Evolutionary conservation across 1,140 invertebrate species (phyloP).

Genomic region (Drosophila rhopaloa): DNA sequence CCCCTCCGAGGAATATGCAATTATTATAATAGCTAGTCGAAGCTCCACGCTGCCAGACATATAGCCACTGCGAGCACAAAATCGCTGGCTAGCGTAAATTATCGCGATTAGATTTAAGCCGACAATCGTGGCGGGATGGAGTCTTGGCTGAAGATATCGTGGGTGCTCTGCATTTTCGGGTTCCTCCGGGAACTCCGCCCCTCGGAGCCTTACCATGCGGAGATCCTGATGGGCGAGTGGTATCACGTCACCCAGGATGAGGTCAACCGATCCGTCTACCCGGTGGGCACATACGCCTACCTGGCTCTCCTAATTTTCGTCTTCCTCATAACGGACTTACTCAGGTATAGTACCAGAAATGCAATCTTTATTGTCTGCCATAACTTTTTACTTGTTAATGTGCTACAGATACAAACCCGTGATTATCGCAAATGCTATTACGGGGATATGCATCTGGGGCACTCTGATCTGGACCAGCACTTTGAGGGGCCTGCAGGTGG

Average conservation of each 20-base stretch:
- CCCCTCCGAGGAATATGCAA: slow-evolving; percentile 52
- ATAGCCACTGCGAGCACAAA: not conserved
- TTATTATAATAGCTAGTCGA: slow-evolving; percentile 84
- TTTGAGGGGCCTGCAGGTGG: slow-evolving; percentile 87
- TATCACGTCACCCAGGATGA: slow-evolving; percentile 88
- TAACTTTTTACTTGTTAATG: not conserved
- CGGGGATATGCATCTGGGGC: slow-evolving; percentile 89
- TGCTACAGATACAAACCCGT: slow-evolving; percentile 91
- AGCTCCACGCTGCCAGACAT: slow-evolving; percentile 83
- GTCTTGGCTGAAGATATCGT: slow-evolving; percentile 88
- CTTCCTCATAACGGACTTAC: slow-evolving; percentile 92
- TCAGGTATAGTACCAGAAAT: slow-evolving; percentile 84
- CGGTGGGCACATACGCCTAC: slow-evolving; percentile 91
- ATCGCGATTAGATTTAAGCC: slow-evolving; percentile 53
- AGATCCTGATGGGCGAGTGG: slow-evolving; percentile 88
- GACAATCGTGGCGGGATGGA: slow-evolving; percentile 32
- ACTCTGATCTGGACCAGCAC: slow-evolving; percentile 89
- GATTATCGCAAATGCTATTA: slow-evolving; percentile 90
- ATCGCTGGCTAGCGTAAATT: not conserved
- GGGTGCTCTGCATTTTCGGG: slow-evolving; percentile 90
- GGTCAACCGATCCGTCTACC: slow-evolving; percentile 88
- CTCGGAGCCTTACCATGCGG: slow-evolving; percentile 91
- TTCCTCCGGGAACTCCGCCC: slow-evolving; percentile 92
- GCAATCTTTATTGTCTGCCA: slow-evolving; percentile 1
- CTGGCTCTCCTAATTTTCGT: slow-evolving; percentile 88